Percentiles rank a stretch among this genome's conserved stretches.
These are phyloP conservation scores for Haliclona indistincta DNA, from an alignment of 37 sponge, comb jelly and placozoan species.

Conservation along the genomic window DNA sequence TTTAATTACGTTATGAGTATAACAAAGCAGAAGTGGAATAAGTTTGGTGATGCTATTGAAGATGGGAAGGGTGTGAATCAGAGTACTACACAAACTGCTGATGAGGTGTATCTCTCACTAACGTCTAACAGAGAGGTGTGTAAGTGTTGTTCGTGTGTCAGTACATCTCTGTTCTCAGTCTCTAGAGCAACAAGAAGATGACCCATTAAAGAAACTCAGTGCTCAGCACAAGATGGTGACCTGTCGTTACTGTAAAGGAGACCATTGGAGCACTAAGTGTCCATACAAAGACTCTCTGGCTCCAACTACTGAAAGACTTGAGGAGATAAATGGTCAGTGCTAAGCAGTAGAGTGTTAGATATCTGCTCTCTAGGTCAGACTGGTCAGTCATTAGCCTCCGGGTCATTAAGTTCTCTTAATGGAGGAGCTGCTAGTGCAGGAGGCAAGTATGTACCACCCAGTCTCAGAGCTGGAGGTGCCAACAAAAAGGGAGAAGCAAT, in stretches of 20 bases:
- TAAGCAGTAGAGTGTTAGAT: background rate
- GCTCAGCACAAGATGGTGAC: constrained; percentile 81
- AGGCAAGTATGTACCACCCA: constrained; percentile 73
- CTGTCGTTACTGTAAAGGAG: constrained; percentile 94
- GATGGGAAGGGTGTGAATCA: constrained; percentile 69
- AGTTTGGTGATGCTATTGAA: constrained; percentile 84
- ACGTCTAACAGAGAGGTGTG: constrained; percentile 80
- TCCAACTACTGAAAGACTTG: constrained; percentile 26
- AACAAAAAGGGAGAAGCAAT: constrained; percentile 30
- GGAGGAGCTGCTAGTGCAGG: constrained; percentile 10
- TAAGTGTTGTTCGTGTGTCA: background rate
- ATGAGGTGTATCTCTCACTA: constrained; percentile 87
- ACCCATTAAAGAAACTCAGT: constrained; percentile 70
- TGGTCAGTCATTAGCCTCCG: background rate
- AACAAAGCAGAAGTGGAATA: constrained; percentile 66
- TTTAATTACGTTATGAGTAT: background rate
- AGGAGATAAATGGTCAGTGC: background rate
- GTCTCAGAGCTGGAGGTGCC: constrained; percentile 33
- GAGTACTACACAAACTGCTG: constrained; percentile 81
- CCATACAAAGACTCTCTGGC: constrained; percentile 91
- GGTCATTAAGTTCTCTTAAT: background rate
- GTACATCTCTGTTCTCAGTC: constrained; percentile 32
- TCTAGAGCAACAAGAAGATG: constrained; percentile 77
- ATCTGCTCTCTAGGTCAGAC: background rate
- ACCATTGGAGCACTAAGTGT: constrained; percentile 92